These are phyloP conservation scores for Perccottus glenii DNA, from an alignment of 2,113 vertebrate genomes.

Conservation along the genomic window DNA sequence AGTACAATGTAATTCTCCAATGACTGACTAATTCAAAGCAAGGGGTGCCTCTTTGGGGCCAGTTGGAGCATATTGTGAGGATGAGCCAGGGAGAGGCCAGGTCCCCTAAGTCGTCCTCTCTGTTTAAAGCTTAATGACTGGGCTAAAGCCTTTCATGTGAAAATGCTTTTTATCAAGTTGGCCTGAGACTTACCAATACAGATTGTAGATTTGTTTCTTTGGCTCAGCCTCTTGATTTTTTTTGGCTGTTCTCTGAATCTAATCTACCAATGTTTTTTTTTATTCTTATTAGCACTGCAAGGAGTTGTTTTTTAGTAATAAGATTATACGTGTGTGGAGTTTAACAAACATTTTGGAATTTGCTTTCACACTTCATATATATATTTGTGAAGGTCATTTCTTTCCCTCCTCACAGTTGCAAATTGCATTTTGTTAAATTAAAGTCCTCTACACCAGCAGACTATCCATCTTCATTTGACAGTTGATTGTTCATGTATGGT, in stretches of 20 bases:
- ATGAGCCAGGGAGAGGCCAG: conserved; percentile 53
- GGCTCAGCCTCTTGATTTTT: conserved; percentile 50
- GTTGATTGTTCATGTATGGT: conserved; percentile 34
- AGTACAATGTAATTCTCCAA: conserved; percentile 21
- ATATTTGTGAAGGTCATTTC: not conserved
- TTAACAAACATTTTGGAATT: conserved; percentile 14
- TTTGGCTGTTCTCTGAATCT: conserved; percentile 38
- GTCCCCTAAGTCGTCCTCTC: conserved; percentile 55
- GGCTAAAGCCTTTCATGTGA: conserved; percentile 62
- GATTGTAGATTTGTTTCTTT: conserved; percentile 67
- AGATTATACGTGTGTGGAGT: conserved; percentile 23
- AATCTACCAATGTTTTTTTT: conserved; percentile 46
- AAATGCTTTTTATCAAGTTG: conserved; percentile 56
- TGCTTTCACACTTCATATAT: too few species aligned
- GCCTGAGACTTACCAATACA: conserved; percentile 42
- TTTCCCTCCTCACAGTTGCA: conserved; percentile 26
- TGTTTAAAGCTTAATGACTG: conserved; percentile 69
- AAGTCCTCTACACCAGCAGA: conserved; percentile 14
- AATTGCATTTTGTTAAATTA: conserved; percentile 37
- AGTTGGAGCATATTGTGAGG: conserved; percentile 65
- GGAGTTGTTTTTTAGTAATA: conserved; percentile 21
- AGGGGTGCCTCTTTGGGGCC: conserved; percentile 43
- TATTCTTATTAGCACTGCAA: conserved; percentile 36
- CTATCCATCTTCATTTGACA: conserved; percentile 52
- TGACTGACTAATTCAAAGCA: conserved; percentile 39